These are phyloP conservation scores for Tinamus major DNA, from an alignment of 2,797 vertebrate species.

Conservation along the genomic window DNA sequence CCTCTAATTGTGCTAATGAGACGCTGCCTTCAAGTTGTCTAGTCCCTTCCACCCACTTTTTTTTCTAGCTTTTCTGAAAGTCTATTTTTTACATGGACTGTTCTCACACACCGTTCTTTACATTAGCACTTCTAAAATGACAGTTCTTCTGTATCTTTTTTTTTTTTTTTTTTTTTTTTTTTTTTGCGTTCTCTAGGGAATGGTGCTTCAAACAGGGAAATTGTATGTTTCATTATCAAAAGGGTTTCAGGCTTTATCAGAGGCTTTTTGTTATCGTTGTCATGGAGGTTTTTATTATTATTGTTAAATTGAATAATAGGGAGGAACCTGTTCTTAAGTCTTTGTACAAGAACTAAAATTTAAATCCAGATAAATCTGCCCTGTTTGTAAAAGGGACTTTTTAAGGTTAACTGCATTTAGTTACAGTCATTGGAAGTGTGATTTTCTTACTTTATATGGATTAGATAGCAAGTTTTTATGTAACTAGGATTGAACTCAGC, in stretches of 20 bases:
- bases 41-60: not conserved
- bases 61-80: not conserved
- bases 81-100: not conserved
- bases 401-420: conserved; percentile 46
- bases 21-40: not conserved
- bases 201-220: conserved; percentile 51
- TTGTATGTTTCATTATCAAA: conserved; percentile 61
- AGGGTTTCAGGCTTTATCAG: conserved; percentile 53
- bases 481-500: not conserved
- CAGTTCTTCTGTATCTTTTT: not conserved
- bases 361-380: conserved; percentile 35
- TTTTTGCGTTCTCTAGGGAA: conserved; percentile 17
- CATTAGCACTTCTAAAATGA: not conserved
- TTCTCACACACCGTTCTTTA: not conserved
- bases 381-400: conserved; percentile 31
- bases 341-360: conserved; percentile 31
- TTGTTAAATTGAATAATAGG: conserved; percentile 70
- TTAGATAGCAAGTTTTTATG: not conserved
- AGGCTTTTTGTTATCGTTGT: conserved; percentile 63
- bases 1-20: conserved; percentile 11
- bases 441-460: conserved; percentile 38
- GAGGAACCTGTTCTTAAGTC: conserved; percentile 34
- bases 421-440: not conserved
- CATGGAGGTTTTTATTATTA: conserved; percentile 64
- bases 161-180: no score